These are phyloP conservation scores for Rhopilema esculentum DNA, from an alignment of 30 jellyfish, hydroid and myxozoan species.

Conservation along the genomic window DNA sequence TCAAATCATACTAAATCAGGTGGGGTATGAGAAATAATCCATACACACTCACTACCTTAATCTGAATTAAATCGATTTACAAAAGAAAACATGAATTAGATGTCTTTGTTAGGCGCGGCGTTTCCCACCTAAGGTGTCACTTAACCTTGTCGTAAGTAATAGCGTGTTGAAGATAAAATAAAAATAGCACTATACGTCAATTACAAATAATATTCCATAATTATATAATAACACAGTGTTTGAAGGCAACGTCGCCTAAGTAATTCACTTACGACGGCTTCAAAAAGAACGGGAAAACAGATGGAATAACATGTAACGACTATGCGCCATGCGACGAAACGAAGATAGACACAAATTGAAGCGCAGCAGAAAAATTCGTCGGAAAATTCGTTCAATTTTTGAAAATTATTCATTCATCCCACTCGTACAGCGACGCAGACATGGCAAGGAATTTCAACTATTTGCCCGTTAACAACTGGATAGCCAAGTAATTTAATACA, in stretches of 20 bases:
- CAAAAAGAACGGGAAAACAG: not conserved
- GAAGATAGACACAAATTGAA: not conserved
- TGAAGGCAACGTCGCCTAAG: not conserved
- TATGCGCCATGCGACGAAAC: not conserved
- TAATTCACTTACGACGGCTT: not conserved
- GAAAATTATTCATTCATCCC: not conserved
- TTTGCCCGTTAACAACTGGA: not conserved
- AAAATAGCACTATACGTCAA: too few relatives aligned
- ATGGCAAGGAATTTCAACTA: not conserved
- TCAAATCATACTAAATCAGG: not conserved
- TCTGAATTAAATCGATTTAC: not conserved
- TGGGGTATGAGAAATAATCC: not conserved
- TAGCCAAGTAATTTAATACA: not conserved
- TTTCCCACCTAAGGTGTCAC: not conserved
- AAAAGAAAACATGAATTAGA: not conserved
- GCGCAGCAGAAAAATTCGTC: too few relatives aligned
- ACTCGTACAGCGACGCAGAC: not conserved
- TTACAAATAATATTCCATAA: too few relatives aligned
- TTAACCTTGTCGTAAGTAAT: not conserved
- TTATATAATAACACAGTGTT: too few relatives aligned
- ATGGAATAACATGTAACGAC: not conserved
- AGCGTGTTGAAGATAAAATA: not conserved
- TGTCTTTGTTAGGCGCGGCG: not conserved
- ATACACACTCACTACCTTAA: not conserved
- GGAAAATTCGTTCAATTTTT: too few relatives aligned